These are phyloP conservation scores for Myotis davidii DNA, from an alignment of 2,113 vertebrate genomes.

Conservation along the genomic window DNA sequence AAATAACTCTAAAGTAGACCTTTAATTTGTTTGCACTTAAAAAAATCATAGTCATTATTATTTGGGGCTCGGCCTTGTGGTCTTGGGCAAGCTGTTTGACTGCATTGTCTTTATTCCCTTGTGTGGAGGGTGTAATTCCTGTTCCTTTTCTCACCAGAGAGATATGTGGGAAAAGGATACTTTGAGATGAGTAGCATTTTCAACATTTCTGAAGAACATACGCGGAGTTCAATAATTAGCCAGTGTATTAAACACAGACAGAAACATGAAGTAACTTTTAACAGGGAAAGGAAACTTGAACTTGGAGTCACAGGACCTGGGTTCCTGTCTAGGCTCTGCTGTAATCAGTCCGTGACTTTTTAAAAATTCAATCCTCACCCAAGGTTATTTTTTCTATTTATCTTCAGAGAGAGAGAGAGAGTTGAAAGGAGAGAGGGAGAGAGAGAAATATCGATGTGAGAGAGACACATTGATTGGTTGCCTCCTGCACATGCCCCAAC, in stretches of 20 bases:
- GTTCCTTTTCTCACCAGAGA: background rate
- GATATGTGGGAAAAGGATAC: background rate
- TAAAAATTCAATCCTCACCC: too few species aligned
- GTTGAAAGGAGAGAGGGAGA: too few species aligned
- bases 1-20: background rate
- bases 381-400: too few species aligned
- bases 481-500: too few species aligned
- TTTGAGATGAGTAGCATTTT: conserved; percentile 36
- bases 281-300: background rate
- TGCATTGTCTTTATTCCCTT: background rate
- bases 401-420: too few species aligned
- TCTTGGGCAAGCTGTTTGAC: background rate
- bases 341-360: background rate
- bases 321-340: background rate
- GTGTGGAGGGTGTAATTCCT: background rate
- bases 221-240: background rate
- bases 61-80: background rate
- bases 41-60: background rate
- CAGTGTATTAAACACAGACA: background rate
- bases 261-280: background rate
- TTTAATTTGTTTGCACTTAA: background rate
- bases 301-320: background rate
- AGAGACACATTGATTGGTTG: too few species aligned
- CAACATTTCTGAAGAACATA: background rate
- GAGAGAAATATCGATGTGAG: too few species aligned